phyloP scores from a whole-genome alignment of 2,113 vertebrate species.

The Aptenodytes forsteri region DNA sequence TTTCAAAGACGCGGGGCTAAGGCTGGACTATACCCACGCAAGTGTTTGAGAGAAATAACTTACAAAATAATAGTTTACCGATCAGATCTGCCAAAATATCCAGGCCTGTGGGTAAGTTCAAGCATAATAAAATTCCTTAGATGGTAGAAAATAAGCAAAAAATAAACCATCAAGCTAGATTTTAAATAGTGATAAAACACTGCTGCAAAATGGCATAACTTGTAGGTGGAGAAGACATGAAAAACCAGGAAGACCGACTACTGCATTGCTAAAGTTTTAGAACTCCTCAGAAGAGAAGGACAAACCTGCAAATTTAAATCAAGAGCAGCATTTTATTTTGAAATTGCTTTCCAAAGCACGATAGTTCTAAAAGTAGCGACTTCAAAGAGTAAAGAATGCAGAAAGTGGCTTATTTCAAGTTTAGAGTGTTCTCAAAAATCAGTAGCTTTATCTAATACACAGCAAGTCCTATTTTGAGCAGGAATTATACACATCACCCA shows the following conservation, averaged over 20 bases:
- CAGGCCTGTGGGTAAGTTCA: neutral
- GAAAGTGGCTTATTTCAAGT: neutral
- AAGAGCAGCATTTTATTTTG: neutral
- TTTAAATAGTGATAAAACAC: neutral
- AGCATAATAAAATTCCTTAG: neutral
- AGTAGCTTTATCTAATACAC: neutral
- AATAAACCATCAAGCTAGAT: neutral
- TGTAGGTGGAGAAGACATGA: neutral
- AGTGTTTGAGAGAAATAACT: neutral
- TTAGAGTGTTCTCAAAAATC: conserved; percentile 1
- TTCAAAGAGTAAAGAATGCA: neutral
- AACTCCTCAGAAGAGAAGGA: neutral
- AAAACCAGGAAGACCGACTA: neutral
- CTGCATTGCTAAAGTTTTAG: neutral
- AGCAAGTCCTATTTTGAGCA: neutral
- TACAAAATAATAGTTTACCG: neutral
- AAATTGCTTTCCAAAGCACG: neutral
- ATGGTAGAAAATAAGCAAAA: neutral
- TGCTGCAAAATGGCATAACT: neutral
- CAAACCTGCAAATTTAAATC: neutral
- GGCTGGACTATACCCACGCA: neutral
- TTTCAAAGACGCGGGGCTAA: neutral
- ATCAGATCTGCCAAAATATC: neutral
- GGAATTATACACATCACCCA: neutral
- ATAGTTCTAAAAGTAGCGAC: neutral